phyloP scores from a whole-genome alignment of 2,113 vertebrate species.

The Ophthalmolycus amberensis region DNA sequence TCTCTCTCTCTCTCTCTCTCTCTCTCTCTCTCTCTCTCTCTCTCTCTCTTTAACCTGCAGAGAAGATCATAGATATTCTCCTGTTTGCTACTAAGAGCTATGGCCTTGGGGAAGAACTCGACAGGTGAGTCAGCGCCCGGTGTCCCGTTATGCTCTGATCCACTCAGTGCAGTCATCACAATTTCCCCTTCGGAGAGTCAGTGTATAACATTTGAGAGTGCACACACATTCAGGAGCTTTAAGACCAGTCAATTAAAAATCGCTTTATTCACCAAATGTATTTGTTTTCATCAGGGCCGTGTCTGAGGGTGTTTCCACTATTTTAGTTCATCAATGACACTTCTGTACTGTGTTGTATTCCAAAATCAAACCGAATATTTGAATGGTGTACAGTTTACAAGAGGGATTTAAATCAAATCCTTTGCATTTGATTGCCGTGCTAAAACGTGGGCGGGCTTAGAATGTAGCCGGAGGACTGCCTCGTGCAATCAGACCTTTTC shows the following conservation, averaged over 20 bases:
- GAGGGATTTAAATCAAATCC: too few relatives aligned
- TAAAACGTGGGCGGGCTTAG: too few relatives aligned
- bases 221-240: not conserved
- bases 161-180: not conserved
- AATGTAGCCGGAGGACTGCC: too few relatives aligned
- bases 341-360: not conserved
- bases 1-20: not conserved
- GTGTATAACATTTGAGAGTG: not conserved
- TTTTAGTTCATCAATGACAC: not conserved
- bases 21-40: slow-evolving; percentile 10
- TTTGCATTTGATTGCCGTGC: too few relatives aligned
- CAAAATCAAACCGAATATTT: too few relatives aligned
- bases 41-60: slow-evolving; percentile 79
- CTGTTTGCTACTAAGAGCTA: slow-evolving; percentile 89
- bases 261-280: not conserved
- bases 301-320: not conserved
- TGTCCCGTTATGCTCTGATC: not conserved
- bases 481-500: too few relatives aligned
- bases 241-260: not conserved
- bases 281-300: not conserved
- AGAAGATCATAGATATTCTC: slow-evolving; percentile 91
- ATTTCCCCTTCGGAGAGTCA: not conserved
- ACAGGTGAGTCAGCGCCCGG: slow-evolving; percentile 83
- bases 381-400: too few relatives aligned
- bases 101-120: slow-evolving; percentile 87